These are phyloP conservation scores for Lichenostomus cassidix DNA, from an alignment of 2,113 vertebrate species.

Conservation along the genomic window DNA sequence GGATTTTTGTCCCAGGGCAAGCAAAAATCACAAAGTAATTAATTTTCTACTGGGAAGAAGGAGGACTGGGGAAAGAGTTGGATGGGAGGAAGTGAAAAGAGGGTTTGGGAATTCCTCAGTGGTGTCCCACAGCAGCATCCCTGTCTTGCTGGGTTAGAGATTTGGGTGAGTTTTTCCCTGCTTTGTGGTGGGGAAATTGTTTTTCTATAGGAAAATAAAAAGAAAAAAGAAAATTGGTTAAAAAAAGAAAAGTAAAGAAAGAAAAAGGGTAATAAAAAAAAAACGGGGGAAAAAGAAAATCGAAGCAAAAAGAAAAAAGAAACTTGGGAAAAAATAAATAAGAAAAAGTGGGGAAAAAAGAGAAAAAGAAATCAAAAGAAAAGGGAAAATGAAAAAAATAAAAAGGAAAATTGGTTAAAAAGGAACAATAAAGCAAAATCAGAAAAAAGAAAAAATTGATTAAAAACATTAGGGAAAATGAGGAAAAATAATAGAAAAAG, in stretches of 20 bases:
- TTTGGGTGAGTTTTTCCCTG: not conserved
- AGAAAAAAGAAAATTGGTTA: not conserved
- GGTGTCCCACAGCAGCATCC: not conserved
- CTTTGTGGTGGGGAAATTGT: not conserved
- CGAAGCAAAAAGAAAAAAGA: not conserved
- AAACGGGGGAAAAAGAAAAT: fast-evolving
- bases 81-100: not conserved
- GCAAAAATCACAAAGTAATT: not conserved
- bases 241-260: not conserved
- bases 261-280: not conserved
- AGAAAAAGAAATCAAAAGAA: too few species aligned
- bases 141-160: not conserved
- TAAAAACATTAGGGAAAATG: not conserved
- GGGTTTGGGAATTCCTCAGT: not conserved
- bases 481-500: not conserved
- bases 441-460: too few species aligned
- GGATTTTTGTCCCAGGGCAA: not conserved
- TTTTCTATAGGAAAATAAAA: not conserved
- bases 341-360: not conserved
- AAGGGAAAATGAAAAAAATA: not conserved
- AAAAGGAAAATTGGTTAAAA: not conserved
- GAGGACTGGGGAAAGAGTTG: not conserved
- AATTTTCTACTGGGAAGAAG: not conserved
- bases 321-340: not conserved
- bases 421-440: not conserved